Evolutionary conservation across 2,888 invertebrate species (phyloP), one percentile per base, ranked within the genome.

Genomic region (Spodoptera littoralis): DNA sequence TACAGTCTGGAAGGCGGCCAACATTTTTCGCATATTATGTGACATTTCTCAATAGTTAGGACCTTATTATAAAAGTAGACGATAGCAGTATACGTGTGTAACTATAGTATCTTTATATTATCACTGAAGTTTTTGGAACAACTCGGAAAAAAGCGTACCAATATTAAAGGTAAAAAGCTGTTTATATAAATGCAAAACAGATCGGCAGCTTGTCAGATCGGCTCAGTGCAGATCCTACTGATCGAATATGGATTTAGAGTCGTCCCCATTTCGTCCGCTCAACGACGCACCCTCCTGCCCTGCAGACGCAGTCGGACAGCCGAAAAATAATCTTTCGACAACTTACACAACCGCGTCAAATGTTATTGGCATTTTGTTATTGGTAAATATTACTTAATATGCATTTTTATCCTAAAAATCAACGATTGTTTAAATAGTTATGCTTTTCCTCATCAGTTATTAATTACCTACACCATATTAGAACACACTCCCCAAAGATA

Each of bases 161-260:
- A 89, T 90, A 91, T 91, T 90, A 89, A 87, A 91, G 90, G 90
- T 91, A 87, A 82, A 88, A 88, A 90, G 90, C 89, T 94, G 93
- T 94, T 94, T 94, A 94, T 94, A 93, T 94, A 94, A 93, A 94
- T 94, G 94, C 94, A 94, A 94, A 94, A 89, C 92, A 94, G 94
- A 90, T 93, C 93, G 91, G 90, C 89, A 90, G 92, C 92, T 93
- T 94, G 94, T 94, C 94, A 93, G 91, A 90, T 92, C 91, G 92
- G 90, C 92, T 94, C 93, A 92, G 90, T 85, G 89, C 87, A 90
- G 90, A 91, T 90, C 89, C 90, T 87, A 80, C 88, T 92, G 93
- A 94, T 94, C 92, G 93, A 94, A 94, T 94, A 94, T 94, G 92
- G 93, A 94, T 93, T 93, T 92, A 90, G 88, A 92, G 88, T 89